Evolutionary conservation across 2,888 invertebrate genomes (phyloP), one percentile per base, ranked within the genome.

Genomic region (Resseliella maxima): DNA sequence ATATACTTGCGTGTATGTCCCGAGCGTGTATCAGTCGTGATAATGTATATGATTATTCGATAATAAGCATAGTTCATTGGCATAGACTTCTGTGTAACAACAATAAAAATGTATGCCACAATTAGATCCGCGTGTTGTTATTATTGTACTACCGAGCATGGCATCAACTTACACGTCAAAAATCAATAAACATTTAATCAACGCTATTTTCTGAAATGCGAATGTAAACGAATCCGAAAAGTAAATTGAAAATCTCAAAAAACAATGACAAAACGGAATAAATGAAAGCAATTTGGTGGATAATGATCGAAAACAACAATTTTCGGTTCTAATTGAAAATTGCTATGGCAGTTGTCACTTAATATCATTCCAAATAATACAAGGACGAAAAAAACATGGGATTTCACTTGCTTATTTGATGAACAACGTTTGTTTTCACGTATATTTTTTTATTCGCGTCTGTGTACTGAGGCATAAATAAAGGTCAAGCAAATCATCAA

Each of bases 401-500:
- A 72, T 59, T 72, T 72, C 35, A 72, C 35, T 72, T 72, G 72
- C 59, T 24, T 5, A n/a, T 59, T 5, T 8, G 59, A 24, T 24
- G 59, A 15, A 6, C 3, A 5, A 24, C 5, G 1, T 59, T n/a
- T 59, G n/a, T 59, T n/a, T n/a, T 59, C 24, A 3, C 24, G 24
- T 3, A 1, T 59, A 5, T 59, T 18, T 50, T 50, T 27, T 59
- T 2, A 24, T 59, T 72, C 31, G 72, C 12, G 31, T 72, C 72
- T 31, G 15, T 15, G 72, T 27, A 59, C 59, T 35, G 72, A 35
- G 15, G 72, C 72, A 72, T 72, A 35, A 72, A 72, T n/a, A 27
- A 72, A 72, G 31, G 35, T 72, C 72, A 35, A n/a, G 18, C 72
- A 72, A 27, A 72, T 35, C 72, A 72, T 72, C 5, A 72, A 8